Percentiles rank a stretch among this genome's conserved stretches.
phyloP scores from a whole-genome alignment of 2,113 vertebrate genomes.

The Onychostruthus taczanowskii region DNA sequence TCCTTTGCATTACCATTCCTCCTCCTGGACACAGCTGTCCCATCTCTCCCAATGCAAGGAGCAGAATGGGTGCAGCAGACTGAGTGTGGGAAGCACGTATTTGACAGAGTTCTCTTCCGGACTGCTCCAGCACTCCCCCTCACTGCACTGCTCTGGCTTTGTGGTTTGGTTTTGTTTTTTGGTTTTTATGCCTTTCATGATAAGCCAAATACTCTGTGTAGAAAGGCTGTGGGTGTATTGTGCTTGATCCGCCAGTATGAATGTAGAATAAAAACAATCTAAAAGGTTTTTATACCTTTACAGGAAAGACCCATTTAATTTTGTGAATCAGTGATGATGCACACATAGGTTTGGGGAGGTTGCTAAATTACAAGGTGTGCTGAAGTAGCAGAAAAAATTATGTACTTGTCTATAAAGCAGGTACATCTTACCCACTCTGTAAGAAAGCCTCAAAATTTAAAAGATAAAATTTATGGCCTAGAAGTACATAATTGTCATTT shows the following conservation, averaged over 20 bases:
- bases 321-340: neutral
- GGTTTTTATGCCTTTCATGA: neutral
- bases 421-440: neutral
- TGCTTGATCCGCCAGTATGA: conserved; percentile 7
- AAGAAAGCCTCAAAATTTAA: neutral
- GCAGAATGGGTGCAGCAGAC: conserved; percentile 44
- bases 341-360: neutral
- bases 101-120: conserved; percentile 22
- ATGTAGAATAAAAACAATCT: neutral
- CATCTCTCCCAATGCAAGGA: neutral
- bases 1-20: neutral
- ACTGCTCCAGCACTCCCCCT: conserved; percentile 36
- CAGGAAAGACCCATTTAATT: neutral
- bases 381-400: neutral
- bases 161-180: neutral
- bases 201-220: conserved; percentile 34
- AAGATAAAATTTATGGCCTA: neutral
- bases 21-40: neutral
- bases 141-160: conserved; percentile 15
- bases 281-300: neutral
- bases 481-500: neutral
- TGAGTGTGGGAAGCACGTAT: conserved; percentile 44
- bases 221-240: conserved; percentile 28
- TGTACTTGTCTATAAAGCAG: neutral
- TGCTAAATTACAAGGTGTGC: neutral